These are phyloP conservation scores for Cricetomys ansorgei DNA, from an alignment of 2,113 vertebrate genomes.

Conservation along the genomic window DNA sequence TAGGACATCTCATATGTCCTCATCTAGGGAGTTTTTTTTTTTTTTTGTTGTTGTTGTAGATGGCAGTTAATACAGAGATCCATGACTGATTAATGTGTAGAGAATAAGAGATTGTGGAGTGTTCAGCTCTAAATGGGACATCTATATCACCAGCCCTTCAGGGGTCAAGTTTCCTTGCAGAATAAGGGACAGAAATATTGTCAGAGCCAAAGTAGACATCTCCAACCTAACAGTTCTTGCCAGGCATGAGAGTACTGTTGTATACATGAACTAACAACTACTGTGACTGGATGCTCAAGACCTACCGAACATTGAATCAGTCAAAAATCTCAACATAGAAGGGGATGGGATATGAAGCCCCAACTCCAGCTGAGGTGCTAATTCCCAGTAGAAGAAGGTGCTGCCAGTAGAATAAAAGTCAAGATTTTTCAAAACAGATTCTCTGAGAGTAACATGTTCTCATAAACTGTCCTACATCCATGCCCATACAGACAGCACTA, in stretches of 20 bases:
- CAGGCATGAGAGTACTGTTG: background rate
- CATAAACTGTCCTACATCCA: background rate
- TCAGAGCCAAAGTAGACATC: background rate
- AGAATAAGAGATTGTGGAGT: background rate
- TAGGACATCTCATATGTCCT: background rate
- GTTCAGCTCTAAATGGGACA: background rate
- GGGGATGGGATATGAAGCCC: background rate
- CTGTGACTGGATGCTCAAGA: background rate
- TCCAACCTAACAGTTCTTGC: background rate
- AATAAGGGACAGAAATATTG: background rate
- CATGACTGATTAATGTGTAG: too few relatives aligned
- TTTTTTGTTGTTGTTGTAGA: background rate
- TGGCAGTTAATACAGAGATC: background rate
- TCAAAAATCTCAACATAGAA: background rate
- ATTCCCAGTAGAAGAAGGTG: background rate
- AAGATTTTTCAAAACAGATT: background rate
- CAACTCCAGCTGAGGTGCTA: background rate
- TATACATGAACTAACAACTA: background rate
- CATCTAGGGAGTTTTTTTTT: background rate
- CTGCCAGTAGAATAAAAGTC: background rate
- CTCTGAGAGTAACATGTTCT: background rate
- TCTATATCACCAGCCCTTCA: background rate
- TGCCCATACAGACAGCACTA: too few relatives aligned
- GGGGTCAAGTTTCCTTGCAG: background rate
- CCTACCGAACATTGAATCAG: background rate